A percentile compares a stretch with the other conserved stretches of the same genome.
Evolutionary conservation across 2,113 vertebrate genomes (phyloP).

Genomic region (Toxotes jaculatrix): DNA sequence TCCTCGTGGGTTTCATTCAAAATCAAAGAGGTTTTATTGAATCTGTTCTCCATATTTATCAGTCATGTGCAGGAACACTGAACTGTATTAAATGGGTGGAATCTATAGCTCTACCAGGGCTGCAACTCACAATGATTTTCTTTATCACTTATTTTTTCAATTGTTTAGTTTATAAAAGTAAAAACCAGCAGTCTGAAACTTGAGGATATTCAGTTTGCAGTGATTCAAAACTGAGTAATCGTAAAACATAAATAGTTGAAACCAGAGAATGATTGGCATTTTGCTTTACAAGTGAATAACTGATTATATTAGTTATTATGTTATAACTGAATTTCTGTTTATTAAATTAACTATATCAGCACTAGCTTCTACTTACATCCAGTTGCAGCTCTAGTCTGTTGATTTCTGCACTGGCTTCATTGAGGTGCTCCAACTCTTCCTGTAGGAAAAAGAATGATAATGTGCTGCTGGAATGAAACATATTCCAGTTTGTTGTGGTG

Average conservation of each 20-base stretch:
- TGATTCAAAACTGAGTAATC: neutral
- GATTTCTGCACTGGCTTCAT: slow-evolving; percentile 95
- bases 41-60: slow-evolving; percentile 10
- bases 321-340: neutral
- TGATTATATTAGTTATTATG: too few species aligned
- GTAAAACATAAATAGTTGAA: neutral
- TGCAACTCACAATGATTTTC: neutral
- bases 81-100: neutral
- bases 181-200: neutral
- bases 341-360: too few species aligned
- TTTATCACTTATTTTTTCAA: neutral
- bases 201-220: neutral
- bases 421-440: slow-evolving; percentile 94
- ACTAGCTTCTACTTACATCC: slow-evolving; percentile 85
- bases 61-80: neutral
- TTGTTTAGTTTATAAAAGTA: neutral
- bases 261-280: neutral
- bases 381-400: slow-evolving; percentile 92
- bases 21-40: slow-evolving; percentile 34
- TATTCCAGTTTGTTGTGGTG: too few species aligned
- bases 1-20: slow-evolving; percentile 24
- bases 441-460: slow-evolving; percentile 52
- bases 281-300: neutral
- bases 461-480: neutral
- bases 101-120: too few species aligned